Evolutionary conservation across 2,888 invertebrate genomes (phyloP).

Genomic region (Macaria notata): DNA sequence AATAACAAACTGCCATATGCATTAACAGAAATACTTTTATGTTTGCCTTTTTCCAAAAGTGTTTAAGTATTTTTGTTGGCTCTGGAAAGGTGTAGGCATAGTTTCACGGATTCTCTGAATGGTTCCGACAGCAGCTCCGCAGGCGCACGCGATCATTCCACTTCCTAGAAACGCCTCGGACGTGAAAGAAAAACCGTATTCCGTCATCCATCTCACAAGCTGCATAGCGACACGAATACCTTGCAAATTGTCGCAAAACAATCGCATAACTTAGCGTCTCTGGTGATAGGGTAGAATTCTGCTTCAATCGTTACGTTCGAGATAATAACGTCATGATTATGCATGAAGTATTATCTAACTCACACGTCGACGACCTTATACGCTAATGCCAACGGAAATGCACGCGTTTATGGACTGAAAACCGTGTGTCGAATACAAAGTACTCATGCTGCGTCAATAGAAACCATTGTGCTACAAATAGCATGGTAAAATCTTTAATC

Average conservation of each 20-base stretch:
- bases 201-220: constrained; percentile 28
- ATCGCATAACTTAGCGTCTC: constrained; percentile 1
- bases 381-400: constrained; percentile 64
- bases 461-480: constrained; percentile 31
- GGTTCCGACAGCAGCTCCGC: constrained; percentile 37
- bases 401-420: constrained; percentile 59
- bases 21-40: constrained; percentile 12
- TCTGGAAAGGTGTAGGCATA: constrained; percentile 11
- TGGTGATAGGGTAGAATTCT: constrained; percentile 8
- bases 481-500: constrained; percentile 8
- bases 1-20: constrained; percentile 11
- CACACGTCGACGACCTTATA: constrained; percentile 63
- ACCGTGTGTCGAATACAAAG: constrained; percentile 60
- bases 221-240: constrained; percentile 31
- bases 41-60: constrained; percentile 1
- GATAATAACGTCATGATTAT: constrained; percentile 45
- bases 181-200: constrained; percentile 37
- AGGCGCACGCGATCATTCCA: constrained; percentile 47
- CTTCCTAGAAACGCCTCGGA: constrained; percentile 46
- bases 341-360: constrained; percentile 63
- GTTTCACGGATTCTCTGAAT: constrained; percentile 41
- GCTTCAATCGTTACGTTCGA: constrained; percentile 14
- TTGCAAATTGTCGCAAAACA: constrained; percentile 24
- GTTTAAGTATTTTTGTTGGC: not conserved
- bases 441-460: constrained; percentile 53